These are phyloP conservation scores for Stramonita haemastoma DNA, from an alignment of 2,888 invertebrate species.

Conservation along the genomic window DNA sequence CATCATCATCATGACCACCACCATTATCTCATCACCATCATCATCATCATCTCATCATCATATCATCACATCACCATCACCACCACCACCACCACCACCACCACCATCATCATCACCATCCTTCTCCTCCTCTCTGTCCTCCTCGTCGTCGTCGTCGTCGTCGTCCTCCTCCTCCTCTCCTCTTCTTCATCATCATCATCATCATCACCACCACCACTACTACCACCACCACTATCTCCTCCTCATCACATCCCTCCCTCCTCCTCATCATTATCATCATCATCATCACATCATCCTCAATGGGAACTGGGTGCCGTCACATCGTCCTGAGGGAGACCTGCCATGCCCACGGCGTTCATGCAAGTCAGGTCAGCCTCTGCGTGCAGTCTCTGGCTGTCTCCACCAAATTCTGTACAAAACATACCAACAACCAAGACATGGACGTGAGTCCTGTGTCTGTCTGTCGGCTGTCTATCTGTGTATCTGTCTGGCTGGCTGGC, in stretches of 20 bases:
- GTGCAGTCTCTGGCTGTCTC: constrained; percentile 56
- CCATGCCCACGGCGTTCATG: constrained; percentile 59
- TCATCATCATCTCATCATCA: too few species aligned
- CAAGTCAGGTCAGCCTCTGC: constrained; percentile 62
- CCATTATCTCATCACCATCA: too few species aligned
- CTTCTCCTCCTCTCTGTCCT: not conserved
- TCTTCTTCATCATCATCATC: constrained; percentile 34
- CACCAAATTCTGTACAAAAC: constrained; percentile 56
- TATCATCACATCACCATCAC: too few species aligned
- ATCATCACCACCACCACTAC: constrained; percentile 4
- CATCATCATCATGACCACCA: too few species aligned
- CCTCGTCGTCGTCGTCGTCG: not conserved
- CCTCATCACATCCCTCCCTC: constrained; percentile 14
- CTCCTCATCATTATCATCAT: constrained; percentile 15
- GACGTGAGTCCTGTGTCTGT: too few species aligned
- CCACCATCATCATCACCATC: constrained; percentile 6
- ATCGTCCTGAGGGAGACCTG: constrained; percentile 57
- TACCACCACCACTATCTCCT: constrained; percentile 23
- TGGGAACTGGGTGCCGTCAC: constrained; percentile 37
- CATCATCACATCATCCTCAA: not conserved
- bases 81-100: not conserved
- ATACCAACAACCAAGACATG: not conserved
- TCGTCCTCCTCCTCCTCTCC: not conserved
- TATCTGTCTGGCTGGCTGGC: too few species aligned
- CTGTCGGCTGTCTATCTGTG: too few species aligned